Evolutionary conservation across 2,113 vertebrate genomes (phyloP).

Genomic region (Cygnus atratus): DNA sequence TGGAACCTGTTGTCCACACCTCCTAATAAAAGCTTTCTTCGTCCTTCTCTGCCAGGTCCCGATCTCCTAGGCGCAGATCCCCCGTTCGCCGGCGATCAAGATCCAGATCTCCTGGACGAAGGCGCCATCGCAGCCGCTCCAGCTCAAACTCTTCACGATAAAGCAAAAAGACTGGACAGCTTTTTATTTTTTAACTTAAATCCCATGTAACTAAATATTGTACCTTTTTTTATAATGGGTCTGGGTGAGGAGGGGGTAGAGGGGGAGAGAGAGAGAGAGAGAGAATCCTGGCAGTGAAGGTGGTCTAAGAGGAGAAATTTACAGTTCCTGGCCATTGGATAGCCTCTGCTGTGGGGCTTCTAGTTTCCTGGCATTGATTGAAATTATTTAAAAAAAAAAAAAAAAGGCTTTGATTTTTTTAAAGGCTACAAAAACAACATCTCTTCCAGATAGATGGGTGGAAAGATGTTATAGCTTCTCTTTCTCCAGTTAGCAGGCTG

Average conservation of each 20-base stretch:
- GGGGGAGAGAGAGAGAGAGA: background rate
- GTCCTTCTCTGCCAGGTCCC: constrained; percentile 78
- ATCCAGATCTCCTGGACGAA: constrained; percentile 91
- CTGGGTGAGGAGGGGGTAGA: background rate
- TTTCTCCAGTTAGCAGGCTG: constrained; percentile 9
- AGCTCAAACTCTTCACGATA: constrained; percentile 98
- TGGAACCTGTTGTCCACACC: background rate
- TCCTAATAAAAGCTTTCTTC: background rate
- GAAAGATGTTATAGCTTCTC: background rate
- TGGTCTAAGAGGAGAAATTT: background rate
- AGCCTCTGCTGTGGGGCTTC: background rate
- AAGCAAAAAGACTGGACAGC: constrained; percentile 47
- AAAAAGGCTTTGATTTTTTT: constrained; percentile 22
- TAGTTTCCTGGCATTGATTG: background rate
- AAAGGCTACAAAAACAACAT: background rate
- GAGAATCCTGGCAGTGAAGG: background rate
- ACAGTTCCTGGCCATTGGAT: background rate
- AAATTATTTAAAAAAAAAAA: background rate
- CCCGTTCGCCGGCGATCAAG: constrained; percentile 89
- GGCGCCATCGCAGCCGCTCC: constrained; percentile 94
- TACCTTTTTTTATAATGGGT: constrained; percentile 57
- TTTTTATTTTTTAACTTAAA: constrained; percentile 68
- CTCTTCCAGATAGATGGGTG: background rate
- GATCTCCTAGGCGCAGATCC: constrained; percentile 93
- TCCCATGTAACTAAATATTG: constrained; percentile 40